A percentile compares a stretch with the other conserved stretches of the same genome.
These are phyloP conservation scores for Antigone vipio DNA, from an alignment of 2,113 vertebrate genomes.

Conservation along the genomic window DNA sequence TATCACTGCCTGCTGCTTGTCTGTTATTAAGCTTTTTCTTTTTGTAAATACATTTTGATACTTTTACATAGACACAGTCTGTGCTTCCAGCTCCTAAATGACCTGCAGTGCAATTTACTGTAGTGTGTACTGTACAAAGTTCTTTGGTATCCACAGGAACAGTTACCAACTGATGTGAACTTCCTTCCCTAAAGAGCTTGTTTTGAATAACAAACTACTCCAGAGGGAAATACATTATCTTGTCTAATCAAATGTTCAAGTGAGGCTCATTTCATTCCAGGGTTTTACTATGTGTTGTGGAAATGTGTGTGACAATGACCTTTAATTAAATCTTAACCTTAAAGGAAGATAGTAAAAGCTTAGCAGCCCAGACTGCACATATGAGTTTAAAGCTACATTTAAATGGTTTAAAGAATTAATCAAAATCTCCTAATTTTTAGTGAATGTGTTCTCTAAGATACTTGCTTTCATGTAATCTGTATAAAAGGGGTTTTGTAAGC, in stretches of 20 bases:
- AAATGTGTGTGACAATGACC: constrained; percentile 54
- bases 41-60: neutral
- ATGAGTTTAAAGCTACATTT: neutral
- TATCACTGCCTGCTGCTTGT: neutral
- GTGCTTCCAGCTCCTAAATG: constrained; percentile 4
- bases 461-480: neutral
- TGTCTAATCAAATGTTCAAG: constrained; percentile 69
- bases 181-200: constrained; percentile 72
- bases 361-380: neutral
- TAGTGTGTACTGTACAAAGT: constrained; percentile 49
- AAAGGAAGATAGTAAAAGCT: constrained; percentile 20
- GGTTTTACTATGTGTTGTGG: constrained; percentile 48
- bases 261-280: constrained; percentile 46
- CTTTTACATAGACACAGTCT: neutral
- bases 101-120: constrained; percentile 10
- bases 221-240: constrained; percentile 67
- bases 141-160: constrained; percentile 69
- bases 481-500: neutral
- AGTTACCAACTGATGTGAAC: constrained; percentile 67
- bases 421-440: neutral
- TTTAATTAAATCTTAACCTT: constrained; percentile 43
- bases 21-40: neutral
- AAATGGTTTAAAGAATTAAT: neutral
- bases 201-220: constrained; percentile 73
- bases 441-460: neutral